Evolutionary conservation across 2,888 invertebrate genomes (phyloP).

Genomic region (Troides oblongomaculatus): DNA sequence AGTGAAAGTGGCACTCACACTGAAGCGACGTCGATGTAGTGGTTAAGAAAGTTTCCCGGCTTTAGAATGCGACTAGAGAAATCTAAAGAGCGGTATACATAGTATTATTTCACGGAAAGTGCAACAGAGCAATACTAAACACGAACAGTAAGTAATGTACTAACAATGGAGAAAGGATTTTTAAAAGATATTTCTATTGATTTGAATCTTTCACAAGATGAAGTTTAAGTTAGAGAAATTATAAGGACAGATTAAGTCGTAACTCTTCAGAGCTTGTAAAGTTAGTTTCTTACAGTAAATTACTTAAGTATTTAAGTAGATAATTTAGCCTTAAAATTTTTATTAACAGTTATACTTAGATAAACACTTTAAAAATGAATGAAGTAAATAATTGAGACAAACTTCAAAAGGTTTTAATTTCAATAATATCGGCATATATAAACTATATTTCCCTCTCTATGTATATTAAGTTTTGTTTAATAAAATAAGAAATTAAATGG

Average conservation of each 20-base stretch:
- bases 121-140: neutral
- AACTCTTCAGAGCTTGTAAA: too few species aligned
- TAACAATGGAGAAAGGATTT: neutral
- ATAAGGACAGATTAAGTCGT: too few species aligned
- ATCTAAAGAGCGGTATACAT: constrained; percentile 41
- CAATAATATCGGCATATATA: neutral
- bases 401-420: too few species aligned
- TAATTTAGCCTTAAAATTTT: too few species aligned
- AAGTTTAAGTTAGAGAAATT: too few species aligned
- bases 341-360: too few species aligned
- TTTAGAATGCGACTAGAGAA: constrained; percentile 40
- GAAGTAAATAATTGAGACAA: too few species aligned
- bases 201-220: neutral
- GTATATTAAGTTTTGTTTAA: neutral
- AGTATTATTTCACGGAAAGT: constrained; percentile 2
- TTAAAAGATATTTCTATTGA: neutral
- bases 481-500: neutral
- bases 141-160: neutral
- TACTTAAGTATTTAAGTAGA: too few species aligned
- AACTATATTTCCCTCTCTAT: neutral
- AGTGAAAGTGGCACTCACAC: constrained; percentile 75
- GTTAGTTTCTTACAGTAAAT: too few species aligned
- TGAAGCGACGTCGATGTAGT: constrained; percentile 47
- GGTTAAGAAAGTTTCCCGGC: constrained; percentile 65
- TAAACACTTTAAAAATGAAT: too few species aligned